Percentiles rank a stretch among this genome's conserved stretches.
Evolutionary conservation across 2,888 invertebrate species (phyloP).

Genomic region (Drosophila diplacantha): DNA sequence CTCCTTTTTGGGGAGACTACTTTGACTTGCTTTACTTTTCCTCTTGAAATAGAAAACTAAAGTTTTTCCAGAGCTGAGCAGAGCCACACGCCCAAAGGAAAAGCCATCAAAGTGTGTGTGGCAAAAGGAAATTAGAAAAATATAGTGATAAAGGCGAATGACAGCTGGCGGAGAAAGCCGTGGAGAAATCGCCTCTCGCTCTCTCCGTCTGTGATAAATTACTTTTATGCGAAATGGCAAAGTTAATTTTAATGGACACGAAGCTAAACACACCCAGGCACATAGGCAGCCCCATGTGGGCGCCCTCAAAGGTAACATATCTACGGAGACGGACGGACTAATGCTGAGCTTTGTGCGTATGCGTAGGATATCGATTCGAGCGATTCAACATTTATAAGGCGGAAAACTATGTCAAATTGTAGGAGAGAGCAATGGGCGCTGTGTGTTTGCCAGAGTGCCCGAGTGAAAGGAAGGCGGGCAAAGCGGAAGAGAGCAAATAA

Average conservation of each 20-base stretch:
- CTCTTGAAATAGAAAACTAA: conserved; percentile 12
- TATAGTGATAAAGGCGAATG: conserved; percentile 47
- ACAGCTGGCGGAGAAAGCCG: conserved; percentile 31
- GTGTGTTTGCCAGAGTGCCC: neutral
- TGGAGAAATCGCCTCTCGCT: conserved; percentile 50
- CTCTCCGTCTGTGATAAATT: conserved; percentile 62
- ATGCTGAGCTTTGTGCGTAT: conserved; percentile 38
- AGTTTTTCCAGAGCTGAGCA: conserved; percentile 14
- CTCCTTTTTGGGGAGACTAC: conserved; percentile 3
- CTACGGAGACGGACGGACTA: conserved; percentile 30
- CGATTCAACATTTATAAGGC: conserved; percentile 68
- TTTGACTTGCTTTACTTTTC: neutral
- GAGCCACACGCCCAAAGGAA: conserved; percentile 15
- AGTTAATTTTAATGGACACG: conserved; percentile 72
- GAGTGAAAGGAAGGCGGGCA: conserved; percentile 2
- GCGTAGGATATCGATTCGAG: conserved; percentile 58
- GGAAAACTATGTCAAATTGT: conserved; percentile 58
- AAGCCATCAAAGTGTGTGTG: conserved; percentile 38
- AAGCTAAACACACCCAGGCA: conserved; percentile 65
- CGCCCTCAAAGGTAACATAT: conserved; percentile 20
- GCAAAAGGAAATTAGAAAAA: conserved; percentile 66
- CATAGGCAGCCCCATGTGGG: conserved; percentile 14
- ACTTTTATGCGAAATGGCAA: conserved; percentile 70
- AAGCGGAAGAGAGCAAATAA: conserved; percentile 60
- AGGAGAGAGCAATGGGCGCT: conserved; percentile 11